Evolutionary conservation across 2,888 invertebrate genomes (phyloP).

Genomic region (Trissoscelio sp.): DNA sequence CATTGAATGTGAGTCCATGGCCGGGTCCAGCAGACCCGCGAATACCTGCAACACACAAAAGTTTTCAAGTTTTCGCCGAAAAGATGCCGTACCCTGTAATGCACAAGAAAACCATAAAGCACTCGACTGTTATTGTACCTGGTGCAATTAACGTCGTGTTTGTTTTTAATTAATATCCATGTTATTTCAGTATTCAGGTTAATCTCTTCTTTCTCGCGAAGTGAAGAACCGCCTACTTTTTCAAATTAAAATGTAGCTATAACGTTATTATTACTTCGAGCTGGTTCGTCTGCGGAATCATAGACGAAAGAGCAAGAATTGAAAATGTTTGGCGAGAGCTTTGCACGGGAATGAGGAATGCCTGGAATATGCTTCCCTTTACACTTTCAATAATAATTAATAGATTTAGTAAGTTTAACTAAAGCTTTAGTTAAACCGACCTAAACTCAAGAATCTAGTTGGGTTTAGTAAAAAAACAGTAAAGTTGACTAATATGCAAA

Average conservation of each 20-base stretch:
- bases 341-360: background rate
- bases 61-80: too few relatives aligned
- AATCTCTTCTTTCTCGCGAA: slow-evolving; percentile 24
- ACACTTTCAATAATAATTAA: too few relatives aligned
- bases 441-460: too few relatives aligned
- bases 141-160: slow-evolving; percentile 20
- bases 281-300: slow-evolving; percentile 1
- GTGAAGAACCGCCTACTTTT: slow-evolving; percentile 25
- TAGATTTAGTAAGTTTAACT: too few relatives aligned
- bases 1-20: slow-evolving; percentile 85
- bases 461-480: too few relatives aligned
- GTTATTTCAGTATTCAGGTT: slow-evolving; percentile 39
- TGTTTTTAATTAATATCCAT: slow-evolving; percentile 51
- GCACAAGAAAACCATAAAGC: background rate
- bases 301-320: slow-evolving; percentile 36
- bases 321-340: slow-evolving; percentile 24
- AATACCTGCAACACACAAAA: slow-evolving; percentile 86
- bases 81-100: background rate
- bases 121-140: background rate
- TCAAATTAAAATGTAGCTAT: slow-evolving; percentile 42
- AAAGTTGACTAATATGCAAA: too few relatives aligned
- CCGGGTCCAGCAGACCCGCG: slow-evolving; percentile 87
- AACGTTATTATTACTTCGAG: slow-evolving; percentile 41
- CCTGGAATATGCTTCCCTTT: background rate
- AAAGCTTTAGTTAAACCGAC: too few relatives aligned